phyloP scores from a whole-genome alignment of 1,140 invertebrate genomes.

The Sweltsa coloradensis region DNA sequence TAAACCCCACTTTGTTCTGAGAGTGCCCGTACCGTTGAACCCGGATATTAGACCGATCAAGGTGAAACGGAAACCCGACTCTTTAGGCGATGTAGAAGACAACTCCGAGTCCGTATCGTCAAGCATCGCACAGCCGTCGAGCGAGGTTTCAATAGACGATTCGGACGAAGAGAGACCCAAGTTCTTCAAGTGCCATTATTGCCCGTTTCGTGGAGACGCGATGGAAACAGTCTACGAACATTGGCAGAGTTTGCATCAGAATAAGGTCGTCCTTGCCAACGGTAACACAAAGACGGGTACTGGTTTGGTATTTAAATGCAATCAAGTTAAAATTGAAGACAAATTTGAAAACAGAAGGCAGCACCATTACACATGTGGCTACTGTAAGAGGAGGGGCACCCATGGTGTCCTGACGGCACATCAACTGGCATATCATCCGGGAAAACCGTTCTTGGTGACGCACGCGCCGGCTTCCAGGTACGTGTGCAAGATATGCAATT shows the following conservation, averaged over 20 bases:
- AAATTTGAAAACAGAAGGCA: background rate
- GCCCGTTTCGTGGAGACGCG: slow-evolving; percentile 2
- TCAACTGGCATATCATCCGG: slow-evolving; percentile 12
- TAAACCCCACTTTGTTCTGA: background rate
- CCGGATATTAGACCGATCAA: slow-evolving; percentile 8
- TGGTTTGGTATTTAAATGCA: slow-evolving; percentile 3
- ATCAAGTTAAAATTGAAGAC: slow-evolving; percentile 7
- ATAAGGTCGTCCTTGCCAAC: background rate
- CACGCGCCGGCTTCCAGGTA: background rate
- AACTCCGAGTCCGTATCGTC: no score
- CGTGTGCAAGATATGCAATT: slow-evolving; percentile 10
- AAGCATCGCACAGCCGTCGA: no score
- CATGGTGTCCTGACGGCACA: slow-evolving; percentile 5
- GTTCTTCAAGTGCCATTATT: slow-evolving; percentile 7
- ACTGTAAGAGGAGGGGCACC: slow-evolving; percentile 7
- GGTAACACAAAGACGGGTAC: background rate
- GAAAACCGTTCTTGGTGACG: slow-evolving; percentile 6
- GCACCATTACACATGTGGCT: slow-evolving; percentile 5
- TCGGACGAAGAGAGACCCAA: no score
- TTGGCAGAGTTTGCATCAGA: slow-evolving; percentile 5
- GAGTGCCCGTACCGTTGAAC: slow-evolving; percentile 2
- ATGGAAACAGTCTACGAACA: slow-evolving; percentile 1
- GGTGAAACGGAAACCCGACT: no score
- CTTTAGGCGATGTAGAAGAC: no score
- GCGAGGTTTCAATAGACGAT: no score